These are phyloP conservation scores for Solenopsis fugax DNA, from an alignment of 1,140 invertebrate genomes.

Conservation along the genomic window DNA sequence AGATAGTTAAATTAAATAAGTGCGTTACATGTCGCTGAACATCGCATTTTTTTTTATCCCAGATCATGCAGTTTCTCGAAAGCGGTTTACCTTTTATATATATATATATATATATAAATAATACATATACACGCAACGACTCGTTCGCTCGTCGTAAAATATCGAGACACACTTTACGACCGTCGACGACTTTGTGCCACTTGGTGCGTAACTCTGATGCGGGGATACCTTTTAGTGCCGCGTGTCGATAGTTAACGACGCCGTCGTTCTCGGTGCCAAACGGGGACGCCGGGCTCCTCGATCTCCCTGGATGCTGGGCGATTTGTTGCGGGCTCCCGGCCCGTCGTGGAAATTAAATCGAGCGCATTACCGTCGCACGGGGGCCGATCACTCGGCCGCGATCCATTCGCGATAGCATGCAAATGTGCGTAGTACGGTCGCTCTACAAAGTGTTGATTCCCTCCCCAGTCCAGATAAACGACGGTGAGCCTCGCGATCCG, in stretches of 20 bases:
- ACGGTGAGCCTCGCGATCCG: neutral
- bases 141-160: conserved; percentile 20
- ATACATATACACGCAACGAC: neutral
- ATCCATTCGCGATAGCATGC: conserved; percentile 47
- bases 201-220: conserved; percentile 40
- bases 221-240: neutral
- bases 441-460: conserved; percentile 28
- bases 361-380: conserved; percentile 44
- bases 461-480: neutral
- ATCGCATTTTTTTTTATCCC: neutral
- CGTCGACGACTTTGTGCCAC: conserved; percentile 21
- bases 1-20: conserved; percentile 55
- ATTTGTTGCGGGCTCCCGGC: neutral
- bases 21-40: conserved; percentile 32
- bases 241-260: conserved; percentile 12
- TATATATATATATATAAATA: too few relatives aligned
- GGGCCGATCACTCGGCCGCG: conserved; percentile 32
- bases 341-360: conserved; percentile 54
- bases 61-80: neutral
- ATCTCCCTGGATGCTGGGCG: neutral
- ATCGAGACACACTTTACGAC: conserved; percentile 23
- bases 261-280: neutral
- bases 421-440: conserved; percentile 35
- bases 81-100: conserved; percentile 18
- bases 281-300: neutral